Evolutionary conservation across 2,888 invertebrate species (phyloP).

Genomic region (Cosmia trapezina): DNA sequence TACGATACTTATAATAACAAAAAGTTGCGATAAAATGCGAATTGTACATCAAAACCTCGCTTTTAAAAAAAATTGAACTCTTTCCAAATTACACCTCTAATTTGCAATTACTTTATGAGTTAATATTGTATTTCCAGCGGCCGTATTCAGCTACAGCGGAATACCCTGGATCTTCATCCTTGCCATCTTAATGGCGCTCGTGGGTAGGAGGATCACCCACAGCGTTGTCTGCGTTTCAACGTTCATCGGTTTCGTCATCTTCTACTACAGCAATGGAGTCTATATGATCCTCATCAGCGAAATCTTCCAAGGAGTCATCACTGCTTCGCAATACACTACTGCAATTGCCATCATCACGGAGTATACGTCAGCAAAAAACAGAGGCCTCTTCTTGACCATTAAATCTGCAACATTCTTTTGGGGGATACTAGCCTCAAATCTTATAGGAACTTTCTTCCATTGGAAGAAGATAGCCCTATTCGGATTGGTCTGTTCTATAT

Average conservation of each 20-base stretch:
- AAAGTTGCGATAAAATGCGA: too few relatives aligned
- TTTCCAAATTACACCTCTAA: too few relatives aligned
- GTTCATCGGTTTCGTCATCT: slow-evolving; percentile 49
- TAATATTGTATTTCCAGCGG: slow-evolving; percentile 50
- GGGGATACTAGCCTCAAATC: slow-evolving; percentile 61
- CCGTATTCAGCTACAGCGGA: slow-evolving; percentile 45
- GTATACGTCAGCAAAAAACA: slow-evolving; percentile 44
- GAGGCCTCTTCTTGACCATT: slow-evolving; percentile 65
- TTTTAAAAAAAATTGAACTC: too few relatives aligned
- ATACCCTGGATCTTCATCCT: slow-evolving; percentile 53
- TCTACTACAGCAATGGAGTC: slow-evolving; percentile 55
- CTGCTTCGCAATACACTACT: slow-evolving; percentile 44
- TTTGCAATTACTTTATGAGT: too few relatives aligned
- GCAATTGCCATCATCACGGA: slow-evolving; percentile 36
- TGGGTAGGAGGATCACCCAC: slow-evolving; percentile 55
- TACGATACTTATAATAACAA: too few relatives aligned
- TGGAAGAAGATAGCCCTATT: slow-evolving; percentile 67
- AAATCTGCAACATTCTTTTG: slow-evolving; percentile 61
- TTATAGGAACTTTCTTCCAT: slow-evolving; percentile 68
- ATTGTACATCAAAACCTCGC: too few relatives aligned
- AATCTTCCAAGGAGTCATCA: slow-evolving; percentile 54
- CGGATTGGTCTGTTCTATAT: slow-evolving; percentile 56
- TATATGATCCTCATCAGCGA: slow-evolving; percentile 62
- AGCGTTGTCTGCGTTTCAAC: slow-evolving; percentile 24
- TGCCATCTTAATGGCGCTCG: slow-evolving; percentile 16